Percentiles rank a stretch among this genome's conserved stretches.
These are phyloP conservation scores for Lamproptera curius DNA, from an alignment of 2,888 invertebrate species.

Conservation along the genomic window DNA sequence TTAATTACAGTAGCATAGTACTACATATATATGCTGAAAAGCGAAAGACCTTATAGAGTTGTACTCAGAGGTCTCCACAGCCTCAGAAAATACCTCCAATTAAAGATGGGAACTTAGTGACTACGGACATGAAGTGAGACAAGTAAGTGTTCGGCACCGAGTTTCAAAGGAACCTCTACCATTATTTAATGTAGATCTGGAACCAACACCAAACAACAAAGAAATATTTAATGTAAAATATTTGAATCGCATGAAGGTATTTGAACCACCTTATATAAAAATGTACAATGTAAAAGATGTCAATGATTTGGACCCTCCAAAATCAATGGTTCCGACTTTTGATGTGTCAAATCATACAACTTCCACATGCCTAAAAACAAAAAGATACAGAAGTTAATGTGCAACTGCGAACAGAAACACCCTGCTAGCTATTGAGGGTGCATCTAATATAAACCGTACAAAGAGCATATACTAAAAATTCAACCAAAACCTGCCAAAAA, in stretches of 20 bases:
- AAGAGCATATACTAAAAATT: conserved; percentile 12
- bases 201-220: conserved; percentile 27
- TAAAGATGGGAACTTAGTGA: conserved; percentile 17
- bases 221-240: conserved; percentile 21
- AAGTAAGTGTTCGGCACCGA: conserved; percentile 21
- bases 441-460: conserved; percentile 22
- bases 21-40: conserved; percentile 23
- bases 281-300: conserved; percentile 28
- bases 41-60: conserved; percentile 24
- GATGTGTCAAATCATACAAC: conserved; percentile 29
- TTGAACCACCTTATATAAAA: conserved; percentile 28
- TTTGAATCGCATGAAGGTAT: conserved; percentile 18
- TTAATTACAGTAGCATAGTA: conserved; percentile 17
- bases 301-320: conserved; percentile 30
- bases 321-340: conserved; percentile 27
- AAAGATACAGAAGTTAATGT: conserved; percentile 1
- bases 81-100: conserved; percentile 17
- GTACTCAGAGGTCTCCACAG: conserved; percentile 21
- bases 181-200: conserved; percentile 28
- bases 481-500: background rate
- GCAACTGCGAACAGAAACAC: conserved; percentile 14
- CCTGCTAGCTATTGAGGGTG: conserved; percentile 26
- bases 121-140: conserved; percentile 18
- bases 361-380: conserved; percentile 21
- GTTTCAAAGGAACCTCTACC: conserved; percentile 24